Base-by-base conservation (phyloP, 2,113 vertebrate species). In the Podilymbus podiceps region DNA sequence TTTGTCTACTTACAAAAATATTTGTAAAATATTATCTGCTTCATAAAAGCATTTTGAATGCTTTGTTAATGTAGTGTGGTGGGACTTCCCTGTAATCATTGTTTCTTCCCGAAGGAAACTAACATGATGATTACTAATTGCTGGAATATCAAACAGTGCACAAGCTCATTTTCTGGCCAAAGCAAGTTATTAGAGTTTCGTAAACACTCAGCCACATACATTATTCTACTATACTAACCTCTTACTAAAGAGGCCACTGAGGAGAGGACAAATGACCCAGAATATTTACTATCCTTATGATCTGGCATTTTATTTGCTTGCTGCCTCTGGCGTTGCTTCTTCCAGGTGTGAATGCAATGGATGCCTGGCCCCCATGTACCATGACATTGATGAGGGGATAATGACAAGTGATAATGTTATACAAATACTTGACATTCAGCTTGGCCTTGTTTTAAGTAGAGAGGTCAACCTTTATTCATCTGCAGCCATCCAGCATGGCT, bases 1-100 rank as follows among this genome's bases (percentile, higher is more conserved):
- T 78, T 95, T 94, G 89, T 46, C 67, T 88, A 62, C 93, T 96
- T 96, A 94, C 89, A 97, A 93, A 94, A 52, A 30, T 76, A 38
- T 50, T 74, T 85, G 52, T 78, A 90, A 89, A 91, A 75, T 82
- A 64, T 38, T 88, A 80, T 52, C 89, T 52, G 68, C 68, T 91
- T 97, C 18, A 24, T 76, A 79, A 92, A 87, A 92, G 67, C 8
- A 15, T 74, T 68, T 76, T 56, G 90, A 96, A 58, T 62, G 89
- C 58, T 91, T 91, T 85, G 38, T 81, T 97, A 90, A 87, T 92
- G 89, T 94, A 86, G 60, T 60, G 85, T 40, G 80, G 44, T 90
- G 91, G 77, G 72, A 79, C 76, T 96, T 88, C 75, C 64, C 68
- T 59, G 33, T 89, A 92, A 89, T 64, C 38, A 71, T 55, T 76